Percentiles rank a stretch among this genome's conserved stretches.
Conservation (phyloP, 2,113 vertebrate genomes). For the Saimiri boliviensis region DNA sequence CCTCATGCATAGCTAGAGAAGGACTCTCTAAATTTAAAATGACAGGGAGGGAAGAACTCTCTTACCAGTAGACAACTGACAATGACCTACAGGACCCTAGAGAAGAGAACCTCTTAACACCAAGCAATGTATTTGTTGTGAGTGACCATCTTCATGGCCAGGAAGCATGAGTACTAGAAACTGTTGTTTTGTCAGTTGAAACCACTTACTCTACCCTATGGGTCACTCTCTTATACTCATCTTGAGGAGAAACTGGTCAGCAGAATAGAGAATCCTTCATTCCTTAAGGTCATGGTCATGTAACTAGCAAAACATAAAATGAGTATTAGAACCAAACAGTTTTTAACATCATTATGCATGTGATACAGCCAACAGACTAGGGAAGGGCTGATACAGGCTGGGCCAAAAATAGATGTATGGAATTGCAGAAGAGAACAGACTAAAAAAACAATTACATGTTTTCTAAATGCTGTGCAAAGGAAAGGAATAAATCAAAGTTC, state of each 20-base stretch:
- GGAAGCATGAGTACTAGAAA: not conserved
- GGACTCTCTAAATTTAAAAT: not conserved
- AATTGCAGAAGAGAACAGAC: not conserved
- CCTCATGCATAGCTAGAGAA: too few species aligned
- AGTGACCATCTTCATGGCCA: too few species aligned
- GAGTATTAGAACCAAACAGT: not conserved
- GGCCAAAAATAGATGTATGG: not conserved
- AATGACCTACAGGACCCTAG: accelerated
- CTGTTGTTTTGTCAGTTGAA: not conserved
- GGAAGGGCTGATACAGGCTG: too few species aligned
- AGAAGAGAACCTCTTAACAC: not conserved
- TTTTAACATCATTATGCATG: too few species aligned
- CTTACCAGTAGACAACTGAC: not conserved
- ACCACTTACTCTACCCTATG: not conserved
- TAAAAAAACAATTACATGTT: not conserved
- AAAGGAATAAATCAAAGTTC: not conserved
- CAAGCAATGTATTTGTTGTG: not conserved
- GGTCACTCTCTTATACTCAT: not conserved
- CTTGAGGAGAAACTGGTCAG: not conserved
- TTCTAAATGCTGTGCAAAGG: not conserved
- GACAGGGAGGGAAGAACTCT: accelerated
- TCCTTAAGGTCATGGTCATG: not conserved
- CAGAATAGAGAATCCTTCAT: not conserved
- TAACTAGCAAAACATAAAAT: not conserved
- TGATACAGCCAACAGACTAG: not conserved